Percentiles rank a stretch among this genome's conserved stretches.
phyloP scores from a whole-genome alignment of 2,888 invertebrate species.

The Matsumyia berberina region DNA sequence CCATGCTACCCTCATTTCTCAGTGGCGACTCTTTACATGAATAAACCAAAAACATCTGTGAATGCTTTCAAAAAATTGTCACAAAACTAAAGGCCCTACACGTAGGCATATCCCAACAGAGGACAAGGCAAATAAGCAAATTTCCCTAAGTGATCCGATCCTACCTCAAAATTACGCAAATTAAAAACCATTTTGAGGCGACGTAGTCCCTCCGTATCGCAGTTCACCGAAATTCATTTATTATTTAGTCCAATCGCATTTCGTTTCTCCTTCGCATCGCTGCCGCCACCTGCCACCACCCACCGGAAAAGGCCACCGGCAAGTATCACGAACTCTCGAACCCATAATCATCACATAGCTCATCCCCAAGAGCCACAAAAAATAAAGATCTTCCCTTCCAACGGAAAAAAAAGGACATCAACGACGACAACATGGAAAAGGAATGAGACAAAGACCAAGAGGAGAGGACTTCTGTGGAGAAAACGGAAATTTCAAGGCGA shows the following conservation, averaged over 20 bases:
- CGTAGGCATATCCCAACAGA: not conserved
- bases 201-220: constrained; percentile 15
- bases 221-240: constrained; percentile 65
- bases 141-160: constrained; percentile 60
- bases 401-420: constrained; percentile 27
- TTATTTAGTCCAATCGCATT: constrained; percentile 74
- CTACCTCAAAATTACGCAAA: constrained; percentile 67
- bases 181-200: constrained; percentile 63
- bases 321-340: constrained; percentile 55
- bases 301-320: constrained; percentile 7
- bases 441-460: not conserved
- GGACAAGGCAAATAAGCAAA: constrained; percentile 41
- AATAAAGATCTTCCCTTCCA: constrained; percentile 45
- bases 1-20: not conserved
- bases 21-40: not conserved
- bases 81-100: constrained; percentile 1
- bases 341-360: constrained; percentile 68
- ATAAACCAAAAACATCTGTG: constrained; percentile 7
- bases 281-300: not conserved
- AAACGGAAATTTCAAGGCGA: constrained; percentile 72
- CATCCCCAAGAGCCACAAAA: constrained; percentile 62
- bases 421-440: constrained; percentile 11
- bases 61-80: constrained; percentile 5
- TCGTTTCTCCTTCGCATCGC: constrained; percentile 19
- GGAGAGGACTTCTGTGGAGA: constrained; percentile 24